Evolutionary conservation across 2,797 vertebrate species (phyloP), one percentile per base, ranked within the genome.

Genomic region (Babyrousa celebensis): DNA sequence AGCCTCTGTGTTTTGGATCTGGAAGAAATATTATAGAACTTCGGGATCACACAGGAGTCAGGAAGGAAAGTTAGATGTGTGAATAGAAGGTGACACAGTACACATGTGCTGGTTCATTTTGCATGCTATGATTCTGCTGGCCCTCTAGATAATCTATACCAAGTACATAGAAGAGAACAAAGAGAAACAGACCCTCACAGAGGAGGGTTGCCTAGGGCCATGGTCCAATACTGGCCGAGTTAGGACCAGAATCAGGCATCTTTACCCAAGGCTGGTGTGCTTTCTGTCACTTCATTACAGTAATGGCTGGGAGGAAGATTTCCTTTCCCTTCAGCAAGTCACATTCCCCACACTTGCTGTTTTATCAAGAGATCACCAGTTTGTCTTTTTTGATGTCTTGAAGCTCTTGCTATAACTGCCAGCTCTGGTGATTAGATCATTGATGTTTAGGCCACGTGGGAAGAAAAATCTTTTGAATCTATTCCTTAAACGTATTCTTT

Each of bases 361-460:
- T 79, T 75, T 67, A 32, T 68, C 14, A 52, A 65, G 54, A 56
- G 32, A 32, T 23, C 56, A 29, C 5, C 7, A 40, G 16, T 52
- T 71, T 67, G 10, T 89, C 67, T 89, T 94, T 86, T 93, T 36
- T 85, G 27, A 62, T 65, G 11, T 82, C 65, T 77, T n/a, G 8
- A 91, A 89, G 48, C 18, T 91, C 32, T 89, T 93, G 58, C 43
- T 18, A 5, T 52, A 68, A 23, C 71, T 84, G 56, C 67, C 25
- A 84, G 8, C 80, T 36, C 0, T 79, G 29, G 18, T 92, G 23
- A 80, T 85, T 92, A 92, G 52, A 56, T 40, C 60, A 40, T 52
- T 52, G 80, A 65, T 77, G 6, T 87, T 20, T 48, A 68, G 67
- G 10, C 20, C 56, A 54, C 0, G 6, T 63, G 52, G 43, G 56